These are phyloP conservation scores for Phainopepla nitens DNA, from an alignment of 2,113 vertebrate species.

Conservation along the genomic window DNA sequence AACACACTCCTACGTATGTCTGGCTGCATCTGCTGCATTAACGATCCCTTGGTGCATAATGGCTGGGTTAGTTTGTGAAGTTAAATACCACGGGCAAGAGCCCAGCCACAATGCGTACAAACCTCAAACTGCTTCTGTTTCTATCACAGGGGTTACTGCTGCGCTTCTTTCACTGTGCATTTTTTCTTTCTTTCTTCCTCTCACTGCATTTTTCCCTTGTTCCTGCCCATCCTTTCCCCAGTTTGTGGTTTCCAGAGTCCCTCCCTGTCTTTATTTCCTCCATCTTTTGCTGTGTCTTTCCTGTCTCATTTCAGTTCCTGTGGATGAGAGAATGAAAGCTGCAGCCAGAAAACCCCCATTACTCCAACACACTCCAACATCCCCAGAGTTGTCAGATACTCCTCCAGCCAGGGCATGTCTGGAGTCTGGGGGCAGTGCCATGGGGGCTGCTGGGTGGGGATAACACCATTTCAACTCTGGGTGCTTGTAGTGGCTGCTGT, in stretches of 20 bases:
- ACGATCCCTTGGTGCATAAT: not conserved
- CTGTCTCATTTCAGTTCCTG: not conserved
- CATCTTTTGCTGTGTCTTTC: not conserved
- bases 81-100: slow-evolving; percentile 6
- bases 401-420: not conserved
- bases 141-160: not conserved
- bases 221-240: not conserved
- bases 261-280: not conserved
- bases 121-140: slow-evolving; percentile 2
- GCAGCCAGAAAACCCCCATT: not conserved
- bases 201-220: not conserved
- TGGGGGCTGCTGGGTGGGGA: not conserved
- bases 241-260: not conserved
- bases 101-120: not conserved
- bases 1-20: slow-evolving; percentile 27
- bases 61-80: slow-evolving; percentile 37
- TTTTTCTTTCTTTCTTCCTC: not conserved
- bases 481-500: not conserved
- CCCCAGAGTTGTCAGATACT: not conserved
- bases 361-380: not conserved
- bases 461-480: not conserved
- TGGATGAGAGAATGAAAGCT: not conserved
- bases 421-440: not conserved
- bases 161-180: not conserved
- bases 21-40: slow-evolving; percentile 50